phyloP scores from a whole-genome alignment of 1,140 invertebrate genomes.

The Brachionus rotundiformis region DNA sequence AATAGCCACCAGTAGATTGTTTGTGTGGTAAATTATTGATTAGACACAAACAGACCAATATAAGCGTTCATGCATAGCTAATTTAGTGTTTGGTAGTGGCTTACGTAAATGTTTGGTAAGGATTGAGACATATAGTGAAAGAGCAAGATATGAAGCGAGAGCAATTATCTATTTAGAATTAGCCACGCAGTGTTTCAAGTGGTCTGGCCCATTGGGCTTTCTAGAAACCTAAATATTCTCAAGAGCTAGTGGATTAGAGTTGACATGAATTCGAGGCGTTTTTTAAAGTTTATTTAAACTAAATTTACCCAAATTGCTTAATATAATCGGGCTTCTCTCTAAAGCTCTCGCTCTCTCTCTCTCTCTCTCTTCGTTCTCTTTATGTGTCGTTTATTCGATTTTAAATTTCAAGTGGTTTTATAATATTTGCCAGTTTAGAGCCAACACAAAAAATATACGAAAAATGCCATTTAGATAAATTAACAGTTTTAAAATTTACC shows the following conservation, averaged over 20 bases:
- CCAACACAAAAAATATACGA: background rate
- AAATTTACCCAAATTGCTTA: slow-evolving; percentile 30
- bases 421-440: slow-evolving; percentile 35
- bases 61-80: too few relatives aligned
- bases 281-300: slow-evolving; percentile 44
- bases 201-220: background rate
- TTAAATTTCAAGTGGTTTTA: slow-evolving; percentile 46
- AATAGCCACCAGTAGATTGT: too few relatives aligned
- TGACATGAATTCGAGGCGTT: slow-evolving; percentile 40
- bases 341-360: background rate
- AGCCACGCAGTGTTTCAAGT: slow-evolving; percentile 4
- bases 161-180: background rate
- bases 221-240: slow-evolving; percentile 14
- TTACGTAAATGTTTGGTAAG: too few relatives aligned
- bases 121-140: too few relatives aligned
- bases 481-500: slow-evolving; percentile 49
- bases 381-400: background rate
- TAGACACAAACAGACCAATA: too few relatives aligned
- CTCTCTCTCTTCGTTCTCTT: background rate
- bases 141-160: too few relatives aligned
- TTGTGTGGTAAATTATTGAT: too few relatives aligned
- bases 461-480: slow-evolving; percentile 39
- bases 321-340: slow-evolving; percentile 27
- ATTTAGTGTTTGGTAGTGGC: background rate
- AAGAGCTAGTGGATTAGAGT: slow-evolving; percentile 29